Base-by-base conservation (phyloP, 2,888 invertebrate species). In the Temnothorax unifasciatus region DNA sequence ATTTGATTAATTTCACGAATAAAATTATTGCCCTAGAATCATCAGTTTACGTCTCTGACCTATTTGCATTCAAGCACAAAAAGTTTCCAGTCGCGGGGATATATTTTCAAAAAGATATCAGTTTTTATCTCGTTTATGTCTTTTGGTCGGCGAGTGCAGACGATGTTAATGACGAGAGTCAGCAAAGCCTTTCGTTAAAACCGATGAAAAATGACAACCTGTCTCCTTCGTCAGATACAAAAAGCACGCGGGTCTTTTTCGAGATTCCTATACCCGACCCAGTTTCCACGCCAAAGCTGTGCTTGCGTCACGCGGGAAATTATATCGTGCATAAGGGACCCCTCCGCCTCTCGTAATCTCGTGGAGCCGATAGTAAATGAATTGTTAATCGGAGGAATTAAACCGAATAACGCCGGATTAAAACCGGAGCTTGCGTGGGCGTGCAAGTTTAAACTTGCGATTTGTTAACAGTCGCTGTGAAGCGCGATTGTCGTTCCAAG, bases 261-360 rank as follows among this genome's bases (percentile, higher is more conserved):
- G 76, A 38, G 59, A 59, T 54, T 82, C 57, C 47, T 63, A 84
- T 63, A 84, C 61, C 57, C 81, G 88, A 86, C 86, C 86, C 77
- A 82, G 84, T 89, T 86, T 88, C 84, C 54, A 61, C 68, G 61
- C 57, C 38, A 71, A 87, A 76, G 74, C 83, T 75, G 79, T 63
- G 79, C 73, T 86, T 82, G 57, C 89, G 82, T 85, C 88, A 79
- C 29, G 34, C 21, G 77, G 76, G 68, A 77, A 83, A 86, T 85
- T 88, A 77, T 85, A 79, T 89, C 59, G 79, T 44, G 79, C 79
- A 81, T 83, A 74, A 88, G 82, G 85, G 85, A 83, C 59, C n/a
- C 18, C 69, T 8, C 47, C 50, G 29, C 4, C 25, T 2, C 47
- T n/a, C 34, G 59, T 77, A 85, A 87, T 85, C 87, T 68, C 76